Evolutionary conservation across 92 coral and sea anemone genomes (phyloP).

Genomic region (Galaxea fascicularis): DNA sequence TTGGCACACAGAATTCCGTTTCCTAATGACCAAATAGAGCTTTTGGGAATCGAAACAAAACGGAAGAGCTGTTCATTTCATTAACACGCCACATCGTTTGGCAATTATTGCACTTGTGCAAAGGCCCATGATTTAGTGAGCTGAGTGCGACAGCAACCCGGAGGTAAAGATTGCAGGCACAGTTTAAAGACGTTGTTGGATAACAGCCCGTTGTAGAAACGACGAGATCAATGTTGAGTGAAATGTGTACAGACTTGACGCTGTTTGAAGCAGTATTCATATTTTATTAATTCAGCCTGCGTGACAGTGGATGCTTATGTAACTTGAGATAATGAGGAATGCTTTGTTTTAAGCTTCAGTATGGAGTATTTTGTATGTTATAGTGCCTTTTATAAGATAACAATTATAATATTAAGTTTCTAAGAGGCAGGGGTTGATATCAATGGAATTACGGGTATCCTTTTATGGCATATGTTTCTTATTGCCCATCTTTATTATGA

Average conservation of each 20-base stretch:
- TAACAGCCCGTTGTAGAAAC: background rate
- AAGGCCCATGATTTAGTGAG: background rate
- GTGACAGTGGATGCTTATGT: background rate
- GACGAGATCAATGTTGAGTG: background rate
- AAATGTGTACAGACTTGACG: background rate
- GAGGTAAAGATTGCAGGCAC: background rate
- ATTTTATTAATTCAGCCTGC: background rate
- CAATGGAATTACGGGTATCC: too few relatives aligned
- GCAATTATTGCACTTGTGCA: constrained; percentile 20
- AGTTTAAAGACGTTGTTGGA: too few relatives aligned
- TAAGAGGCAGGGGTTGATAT: too few relatives aligned
- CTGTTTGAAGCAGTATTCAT: too few relatives aligned
- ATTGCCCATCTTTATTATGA: too few relatives aligned
- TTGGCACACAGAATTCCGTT: constrained; percentile 55
- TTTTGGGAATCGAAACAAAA: background rate
- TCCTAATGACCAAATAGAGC: constrained; percentile 64
- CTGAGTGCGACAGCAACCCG: background rate
- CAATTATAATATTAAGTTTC: too few relatives aligned
- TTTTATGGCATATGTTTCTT: too few relatives aligned
- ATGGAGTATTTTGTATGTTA: constrained; percentile 15
- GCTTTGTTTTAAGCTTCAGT: constrained; percentile 10
- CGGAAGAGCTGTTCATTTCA: background rate
- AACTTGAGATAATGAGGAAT: background rate
- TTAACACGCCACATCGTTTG: background rate
- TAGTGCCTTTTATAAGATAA: background rate